phyloP scores from a whole-genome alignment of 2,113 vertebrate genomes.

The Crotalus helleri region DNA sequence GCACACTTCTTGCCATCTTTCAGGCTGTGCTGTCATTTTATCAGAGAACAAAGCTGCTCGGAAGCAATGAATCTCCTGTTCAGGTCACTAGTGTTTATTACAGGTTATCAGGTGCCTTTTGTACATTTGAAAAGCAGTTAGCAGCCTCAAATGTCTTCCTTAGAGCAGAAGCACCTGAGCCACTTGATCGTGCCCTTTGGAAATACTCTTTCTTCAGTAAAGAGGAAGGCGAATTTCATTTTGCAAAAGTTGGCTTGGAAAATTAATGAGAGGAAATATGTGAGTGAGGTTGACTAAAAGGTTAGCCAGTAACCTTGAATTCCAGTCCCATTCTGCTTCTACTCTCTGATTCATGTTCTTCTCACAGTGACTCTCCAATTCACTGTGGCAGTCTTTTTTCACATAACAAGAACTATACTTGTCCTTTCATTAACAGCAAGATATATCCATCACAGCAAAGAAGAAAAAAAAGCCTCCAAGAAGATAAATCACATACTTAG shows the following conservation, averaged over 20 bases:
- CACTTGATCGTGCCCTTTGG: not conserved
- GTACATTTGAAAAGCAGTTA: not conserved
- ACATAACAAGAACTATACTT: accelerated
- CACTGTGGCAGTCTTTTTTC: not conserved
- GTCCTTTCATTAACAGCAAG: not conserved
- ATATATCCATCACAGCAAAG: not conserved
- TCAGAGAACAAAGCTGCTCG: not conserved
- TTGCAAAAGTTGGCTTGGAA: not conserved
- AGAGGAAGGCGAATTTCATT: not conserved
- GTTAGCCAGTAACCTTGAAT: slow-evolving; percentile 1
- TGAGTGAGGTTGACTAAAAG: not conserved
- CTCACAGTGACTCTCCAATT: not conserved
- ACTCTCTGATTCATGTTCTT: not conserved
- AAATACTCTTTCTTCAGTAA: not conserved
- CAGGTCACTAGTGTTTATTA: not conserved
- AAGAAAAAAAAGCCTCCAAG: slow-evolving; percentile 2
- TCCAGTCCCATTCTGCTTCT: slow-evolving; percentile 12
- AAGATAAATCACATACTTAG: slow-evolving; percentile 5
- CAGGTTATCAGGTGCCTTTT: not conserved
- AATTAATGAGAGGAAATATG: not conserved
- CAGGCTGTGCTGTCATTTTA: accelerated
- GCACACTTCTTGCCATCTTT: not conserved
- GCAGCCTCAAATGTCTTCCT: not conserved
- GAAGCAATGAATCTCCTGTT: accelerated
- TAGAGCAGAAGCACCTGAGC: not conserved